phyloP scores from a whole-genome alignment of 2,797 vertebrate genomes.

The Acipenser transmontanus region DNA sequence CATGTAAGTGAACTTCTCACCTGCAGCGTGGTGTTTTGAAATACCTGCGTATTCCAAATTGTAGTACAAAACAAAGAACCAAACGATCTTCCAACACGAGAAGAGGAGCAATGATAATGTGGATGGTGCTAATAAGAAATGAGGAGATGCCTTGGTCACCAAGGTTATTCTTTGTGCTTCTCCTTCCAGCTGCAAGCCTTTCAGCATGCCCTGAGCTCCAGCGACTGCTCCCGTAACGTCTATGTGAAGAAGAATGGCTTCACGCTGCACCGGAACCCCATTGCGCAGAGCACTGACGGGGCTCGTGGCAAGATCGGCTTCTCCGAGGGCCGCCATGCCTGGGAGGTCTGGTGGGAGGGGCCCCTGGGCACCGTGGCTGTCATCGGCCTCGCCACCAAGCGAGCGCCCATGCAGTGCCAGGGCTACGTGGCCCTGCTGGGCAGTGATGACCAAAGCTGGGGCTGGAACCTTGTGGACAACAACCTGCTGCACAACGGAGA shows the following conservation, averaged over 20 bases:
- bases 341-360: conserved; percentile 99
- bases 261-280: conserved; percentile 95
- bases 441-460: conserved; percentile 98
- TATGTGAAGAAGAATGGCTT: conserved; percentile 98
- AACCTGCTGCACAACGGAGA: conserved; percentile 97
- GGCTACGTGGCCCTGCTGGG: conserved; percentile 96
- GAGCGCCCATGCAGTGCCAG: conserved; percentile 94
- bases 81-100: no score
- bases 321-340: conserved; percentile 90
- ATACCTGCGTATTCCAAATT: no score
- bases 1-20: no score
- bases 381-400: conserved; percentile 92
- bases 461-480: conserved; percentile 99
- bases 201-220: conserved; percentile 91
- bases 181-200: conserved; percentile 77
- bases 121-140: no score
- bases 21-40: no score
- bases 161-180: not conserved
- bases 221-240: conserved; percentile 97
- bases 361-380: conserved; percentile 95
- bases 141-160: no score
- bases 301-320: conserved; percentile 96
- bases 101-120: no score
- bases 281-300: conserved; percentile 95
- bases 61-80: no score